Percentiles rank a stretch among this genome's conserved stretches.
These are phyloP conservation scores for Actinia tenebrosa DNA, from an alignment of 64 coral and sea anemone species.

Conservation along the genomic window DNA sequence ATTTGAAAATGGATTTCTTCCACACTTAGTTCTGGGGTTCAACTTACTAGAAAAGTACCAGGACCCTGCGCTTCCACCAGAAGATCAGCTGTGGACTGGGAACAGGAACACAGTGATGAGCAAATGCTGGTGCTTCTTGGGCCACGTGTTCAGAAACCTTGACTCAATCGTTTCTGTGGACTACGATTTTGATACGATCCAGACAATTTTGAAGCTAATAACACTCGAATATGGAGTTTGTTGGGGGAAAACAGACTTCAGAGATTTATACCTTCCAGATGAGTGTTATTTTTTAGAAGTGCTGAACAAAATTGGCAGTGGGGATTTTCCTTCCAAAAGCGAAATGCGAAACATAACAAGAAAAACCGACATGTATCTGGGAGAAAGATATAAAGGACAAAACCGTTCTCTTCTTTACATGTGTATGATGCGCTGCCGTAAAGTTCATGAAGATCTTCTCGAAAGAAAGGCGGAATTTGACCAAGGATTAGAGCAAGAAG, in stretches of 20 bases:
- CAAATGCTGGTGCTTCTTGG: neutral
- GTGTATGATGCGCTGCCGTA: too few relatives aligned
- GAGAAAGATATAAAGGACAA: too few relatives aligned
- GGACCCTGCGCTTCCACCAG: neutral
- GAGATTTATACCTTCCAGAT: neutral
- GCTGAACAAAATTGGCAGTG: neutral
- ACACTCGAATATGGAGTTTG: neutral
- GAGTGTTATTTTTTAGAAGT: neutral
- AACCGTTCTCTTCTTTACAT: too few relatives aligned
- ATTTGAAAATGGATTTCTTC: neutral
- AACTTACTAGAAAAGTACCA: neutral
- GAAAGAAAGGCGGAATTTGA: too few relatives aligned
- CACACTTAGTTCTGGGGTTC: neutral
- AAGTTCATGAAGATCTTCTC: too few relatives aligned
- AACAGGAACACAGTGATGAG: neutral
- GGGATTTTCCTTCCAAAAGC: too few relatives aligned
- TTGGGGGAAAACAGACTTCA: neutral
- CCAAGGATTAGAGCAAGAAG: too few relatives aligned
- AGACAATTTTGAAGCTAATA: neutral
- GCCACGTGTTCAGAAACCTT: neutral
- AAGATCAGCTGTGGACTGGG: neutral
- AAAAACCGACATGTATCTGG: too few relatives aligned
- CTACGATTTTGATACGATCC: neutral
- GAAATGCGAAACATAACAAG: too few relatives aligned
- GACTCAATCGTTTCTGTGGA: neutral